phyloP scores from a whole-genome alignment of 2,888 invertebrate genomes.

The Branchellion lobata region DNA sequence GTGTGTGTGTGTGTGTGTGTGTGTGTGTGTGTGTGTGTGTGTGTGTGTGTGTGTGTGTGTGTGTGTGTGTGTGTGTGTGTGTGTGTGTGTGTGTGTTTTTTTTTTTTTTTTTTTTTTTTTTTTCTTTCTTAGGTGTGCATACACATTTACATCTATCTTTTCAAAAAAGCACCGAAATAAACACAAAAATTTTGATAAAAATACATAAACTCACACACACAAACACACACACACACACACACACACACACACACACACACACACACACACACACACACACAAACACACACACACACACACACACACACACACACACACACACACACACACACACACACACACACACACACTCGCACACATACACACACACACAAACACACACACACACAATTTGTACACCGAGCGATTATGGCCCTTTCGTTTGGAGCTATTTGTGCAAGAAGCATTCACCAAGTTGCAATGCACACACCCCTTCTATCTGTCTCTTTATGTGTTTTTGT shows the following conservation, averaged over 20 bases:
- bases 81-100: no score
- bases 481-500: no score
- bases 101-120: no score
- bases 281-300: constrained; percentile 19
- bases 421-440: not conserved
- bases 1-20: no score
- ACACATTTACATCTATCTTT: not conserved
- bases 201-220: constrained; percentile 5
- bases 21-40: no score
- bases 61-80: no score
- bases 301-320: constrained; percentile 23
- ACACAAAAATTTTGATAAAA: not conserved
- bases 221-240: constrained; percentile 16
- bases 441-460: no score
- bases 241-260: constrained; percentile 15
- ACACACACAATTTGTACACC: constrained; percentile 24
- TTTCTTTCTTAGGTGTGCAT: not conserved
- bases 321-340: constrained; percentile 10
- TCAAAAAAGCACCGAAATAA: not conserved
- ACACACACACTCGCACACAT: constrained; percentile 2
- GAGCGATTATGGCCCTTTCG: no score
- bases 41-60: no score
- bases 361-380: constrained; percentile 26
- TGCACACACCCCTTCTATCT: no score
- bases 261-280: constrained; percentile 22